A percentile compares a stretch with the other conserved stretches of the same genome.
These are phyloP conservation scores for Pseudopleuronectes americanus DNA, from an alignment of 2,797 vertebrate genomes.

Conservation along the genomic window DNA sequence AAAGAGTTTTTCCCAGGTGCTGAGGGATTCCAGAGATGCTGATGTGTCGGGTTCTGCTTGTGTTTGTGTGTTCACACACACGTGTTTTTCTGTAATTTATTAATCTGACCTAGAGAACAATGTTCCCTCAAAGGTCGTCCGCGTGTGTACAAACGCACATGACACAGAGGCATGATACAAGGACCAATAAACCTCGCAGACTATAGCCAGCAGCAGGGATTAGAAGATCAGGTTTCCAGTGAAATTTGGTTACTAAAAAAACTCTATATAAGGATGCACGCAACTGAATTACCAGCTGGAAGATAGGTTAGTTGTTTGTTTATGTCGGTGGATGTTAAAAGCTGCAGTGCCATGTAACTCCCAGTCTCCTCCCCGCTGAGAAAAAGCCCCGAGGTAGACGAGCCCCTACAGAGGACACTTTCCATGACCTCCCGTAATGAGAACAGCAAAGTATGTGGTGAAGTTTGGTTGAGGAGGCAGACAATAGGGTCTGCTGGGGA, in stretches of 20 bases:
- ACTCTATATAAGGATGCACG: slow-evolving; percentile 34
- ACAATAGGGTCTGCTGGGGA: slow-evolving; percentile 60
- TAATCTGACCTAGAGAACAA: slow-evolving; percentile 34
- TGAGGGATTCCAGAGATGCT: slow-evolving; percentile 67
- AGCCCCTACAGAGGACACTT: slow-evolving; percentile 73
- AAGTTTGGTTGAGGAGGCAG: slow-evolving; percentile 51
- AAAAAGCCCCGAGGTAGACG: slow-evolving; percentile 56
- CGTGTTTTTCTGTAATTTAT: slow-evolving; percentile 54
- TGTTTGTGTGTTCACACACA: slow-evolving; percentile 38
- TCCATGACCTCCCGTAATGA: slow-evolving; percentile 78
- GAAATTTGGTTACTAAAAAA: slow-evolving; percentile 55
- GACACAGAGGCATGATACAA: slow-evolving; percentile 24
- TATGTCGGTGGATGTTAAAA: slow-evolving; percentile 56
- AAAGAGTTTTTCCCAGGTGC: slow-evolving; percentile 78
- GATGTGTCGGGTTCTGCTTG: slow-evolving; percentile 48
- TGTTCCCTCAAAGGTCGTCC: slow-evolving; percentile 37
- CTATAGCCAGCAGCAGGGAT: slow-evolving; percentile 60
- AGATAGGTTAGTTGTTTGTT: slow-evolving; percentile 33
- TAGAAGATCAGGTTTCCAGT: slow-evolving; percentile 68
- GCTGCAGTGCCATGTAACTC: slow-evolving; percentile 50
- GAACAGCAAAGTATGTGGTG: slow-evolving; percentile 68
- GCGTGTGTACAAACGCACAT: slow-evolving; percentile 1
- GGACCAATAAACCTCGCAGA: slow-evolving; percentile 48
- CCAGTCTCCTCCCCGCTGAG: slow-evolving; percentile 54
- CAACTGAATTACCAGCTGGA: slow-evolving; percentile 4